phyloP scores from a whole-genome alignment of 2,888 invertebrate species.

The Calliopum simillimum region DNA sequence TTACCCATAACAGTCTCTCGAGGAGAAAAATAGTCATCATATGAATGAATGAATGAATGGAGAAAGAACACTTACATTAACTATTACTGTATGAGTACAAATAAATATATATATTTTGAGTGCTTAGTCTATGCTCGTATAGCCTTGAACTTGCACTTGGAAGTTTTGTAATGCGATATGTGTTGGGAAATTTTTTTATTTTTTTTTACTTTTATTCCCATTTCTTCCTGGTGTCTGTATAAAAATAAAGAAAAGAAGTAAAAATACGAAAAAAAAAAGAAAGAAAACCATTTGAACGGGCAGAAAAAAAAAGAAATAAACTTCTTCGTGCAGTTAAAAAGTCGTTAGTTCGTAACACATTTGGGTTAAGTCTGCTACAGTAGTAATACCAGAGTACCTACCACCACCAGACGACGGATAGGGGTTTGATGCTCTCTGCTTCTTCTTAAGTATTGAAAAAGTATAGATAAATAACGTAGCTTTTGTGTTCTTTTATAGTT shows the following conservation, averaged over 20 bases:
- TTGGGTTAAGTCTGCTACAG: slow-evolving; percentile 26
- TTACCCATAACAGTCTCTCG: too few relatives aligned
- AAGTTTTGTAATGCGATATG: slow-evolving; percentile 31
- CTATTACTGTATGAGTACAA: background rate
- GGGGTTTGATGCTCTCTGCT: background rate
- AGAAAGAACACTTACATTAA: slow-evolving; percentile 17
- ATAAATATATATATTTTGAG: too few relatives aligned
- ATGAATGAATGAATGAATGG: background rate
- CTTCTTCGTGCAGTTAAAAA: slow-evolving; percentile 34
- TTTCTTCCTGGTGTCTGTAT: slow-evolving; percentile 11
- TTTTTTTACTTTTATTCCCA: background rate
- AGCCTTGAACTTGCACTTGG: slow-evolving; percentile 37
- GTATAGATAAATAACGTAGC: slow-evolving; percentile 37
- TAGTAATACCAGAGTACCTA: background rate
- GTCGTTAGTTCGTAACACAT: slow-evolving; percentile 35
- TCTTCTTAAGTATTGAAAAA: slow-evolving; percentile 26
- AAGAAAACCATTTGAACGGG: slow-evolving; percentile 10
- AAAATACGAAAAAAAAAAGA: too few relatives aligned
- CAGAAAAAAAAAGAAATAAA: slow-evolving; percentile 22
- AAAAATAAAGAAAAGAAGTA: background rate
- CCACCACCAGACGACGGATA: too few relatives aligned
- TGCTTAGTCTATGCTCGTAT: slow-evolving; percentile 8
- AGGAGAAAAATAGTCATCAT: background rate
- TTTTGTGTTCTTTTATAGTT: slow-evolving; percentile 31
- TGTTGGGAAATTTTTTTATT: slow-evolving; percentile 10